Evolutionary conservation across 2,888 invertebrate genomes (phyloP).

Genomic region (Diogma glabrata): DNA sequence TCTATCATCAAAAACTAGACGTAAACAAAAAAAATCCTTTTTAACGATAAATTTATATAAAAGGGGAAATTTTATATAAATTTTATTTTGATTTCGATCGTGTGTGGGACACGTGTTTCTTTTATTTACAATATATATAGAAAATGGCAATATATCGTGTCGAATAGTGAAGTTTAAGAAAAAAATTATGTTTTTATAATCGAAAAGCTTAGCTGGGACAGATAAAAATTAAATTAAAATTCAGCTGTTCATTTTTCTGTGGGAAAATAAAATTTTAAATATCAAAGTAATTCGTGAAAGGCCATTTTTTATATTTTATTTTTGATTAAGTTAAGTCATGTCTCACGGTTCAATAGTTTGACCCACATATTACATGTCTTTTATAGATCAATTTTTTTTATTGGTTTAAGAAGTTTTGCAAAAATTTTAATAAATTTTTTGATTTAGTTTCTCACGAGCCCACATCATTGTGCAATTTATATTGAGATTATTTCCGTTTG

Average conservation of each 20-base stretch:
- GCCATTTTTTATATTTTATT: background rate
- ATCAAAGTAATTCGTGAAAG: slow-evolving; percentile 8
- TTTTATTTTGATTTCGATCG: slow-evolving; percentile 8
- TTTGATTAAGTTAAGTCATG: no score
- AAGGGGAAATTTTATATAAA: slow-evolving; percentile 5
- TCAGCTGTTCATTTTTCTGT: slow-evolving; percentile 9
- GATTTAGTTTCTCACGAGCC: slow-evolving; percentile 5
- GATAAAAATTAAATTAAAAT: background rate
- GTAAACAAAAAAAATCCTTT: background rate
- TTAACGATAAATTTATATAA: background rate
- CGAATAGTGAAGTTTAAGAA: no score
- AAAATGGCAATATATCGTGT: no score
- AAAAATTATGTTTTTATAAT: no score
- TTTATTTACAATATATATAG: background rate
- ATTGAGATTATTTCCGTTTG: no score
- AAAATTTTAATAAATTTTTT: no score
- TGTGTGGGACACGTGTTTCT: slow-evolving; percentile 8
- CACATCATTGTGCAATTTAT: no score
- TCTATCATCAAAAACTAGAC: no score
- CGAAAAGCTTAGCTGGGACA: no score
- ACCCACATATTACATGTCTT: background rate
- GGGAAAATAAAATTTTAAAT: background rate
- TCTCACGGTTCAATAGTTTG: background rate
- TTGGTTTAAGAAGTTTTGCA: no score
- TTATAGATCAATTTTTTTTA: no score